phyloP scores from a whole-genome alignment of 2,797 vertebrate species.

The Amblyraja radiata region DNA sequence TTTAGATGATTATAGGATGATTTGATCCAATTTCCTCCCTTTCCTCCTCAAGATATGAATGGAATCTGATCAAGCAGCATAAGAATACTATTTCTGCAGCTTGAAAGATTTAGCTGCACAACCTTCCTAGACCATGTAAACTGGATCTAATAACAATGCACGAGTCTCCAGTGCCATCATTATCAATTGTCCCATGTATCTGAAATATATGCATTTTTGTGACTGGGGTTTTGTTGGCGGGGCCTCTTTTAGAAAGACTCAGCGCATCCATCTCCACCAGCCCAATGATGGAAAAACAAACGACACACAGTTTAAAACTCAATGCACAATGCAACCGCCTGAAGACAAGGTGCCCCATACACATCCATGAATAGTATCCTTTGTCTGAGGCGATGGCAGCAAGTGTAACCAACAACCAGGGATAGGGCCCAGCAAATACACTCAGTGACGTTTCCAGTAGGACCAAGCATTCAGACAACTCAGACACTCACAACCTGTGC shows the following conservation, averaged over 20 bases:
- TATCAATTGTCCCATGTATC: not conserved
- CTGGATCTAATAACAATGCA: not conserved
- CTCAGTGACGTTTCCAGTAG: not conserved
- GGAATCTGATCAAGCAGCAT: too few species aligned
- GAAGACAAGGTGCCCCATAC: slow-evolving; percentile 40
- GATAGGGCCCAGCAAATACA: not conserved
- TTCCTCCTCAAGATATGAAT: too few species aligned
- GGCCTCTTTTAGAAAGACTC: not conserved
- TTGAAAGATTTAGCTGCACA: not conserved
- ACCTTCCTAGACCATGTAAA: not conserved
- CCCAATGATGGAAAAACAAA: slow-evolving; percentile 10
- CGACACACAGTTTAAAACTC: slow-evolving; percentile 38
- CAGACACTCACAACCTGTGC: not conserved
- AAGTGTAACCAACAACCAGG: slow-evolving; percentile 43
- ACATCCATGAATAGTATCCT: slow-evolving; percentile 42
- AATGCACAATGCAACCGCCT: slow-evolving; percentile 41
- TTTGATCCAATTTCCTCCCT: too few species aligned
- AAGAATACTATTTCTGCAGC: too few species aligned
- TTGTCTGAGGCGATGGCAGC: slow-evolving; percentile 36
- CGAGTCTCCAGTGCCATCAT: not conserved
- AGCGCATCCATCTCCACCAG: not conserved
- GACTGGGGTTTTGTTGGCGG: not conserved
- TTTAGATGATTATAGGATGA: too few species aligned
- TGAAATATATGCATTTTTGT: not conserved
- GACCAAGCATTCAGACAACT: slow-evolving; percentile 28